Conservation (phyloP, 2,113 vertebrate genomes). For the Pelodiscus sinensis region DNA sequence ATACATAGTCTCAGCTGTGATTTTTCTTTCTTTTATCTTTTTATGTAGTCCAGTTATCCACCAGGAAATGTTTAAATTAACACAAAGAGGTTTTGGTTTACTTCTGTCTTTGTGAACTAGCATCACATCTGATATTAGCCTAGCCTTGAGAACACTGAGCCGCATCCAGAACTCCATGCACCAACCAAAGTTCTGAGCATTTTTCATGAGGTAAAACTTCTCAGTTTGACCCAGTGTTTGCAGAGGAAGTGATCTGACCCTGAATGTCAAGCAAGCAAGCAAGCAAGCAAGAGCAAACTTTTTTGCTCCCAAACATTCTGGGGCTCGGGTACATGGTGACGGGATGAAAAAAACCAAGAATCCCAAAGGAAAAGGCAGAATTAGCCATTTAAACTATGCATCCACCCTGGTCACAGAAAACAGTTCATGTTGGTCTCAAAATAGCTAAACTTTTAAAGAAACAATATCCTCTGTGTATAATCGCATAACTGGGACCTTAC, state of each 20-base stretch:
- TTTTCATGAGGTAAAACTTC: neutral
- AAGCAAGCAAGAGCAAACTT: no score
- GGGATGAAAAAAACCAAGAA: neutral
- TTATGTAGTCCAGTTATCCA: no score
- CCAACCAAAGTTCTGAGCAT: neutral
- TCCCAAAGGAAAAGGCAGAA: neutral
- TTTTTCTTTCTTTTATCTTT: accelerated
- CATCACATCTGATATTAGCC: neutral
- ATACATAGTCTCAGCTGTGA: neutral
- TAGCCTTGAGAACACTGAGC: neutral
- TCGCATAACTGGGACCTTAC: no score
- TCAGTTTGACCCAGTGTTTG: neutral
- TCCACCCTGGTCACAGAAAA: accelerated
- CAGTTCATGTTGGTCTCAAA: neutral
- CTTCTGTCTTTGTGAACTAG: neutral
- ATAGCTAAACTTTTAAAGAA: neutral
- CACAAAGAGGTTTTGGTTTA: neutral
- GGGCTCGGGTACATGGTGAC: neutral
- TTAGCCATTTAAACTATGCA: neutral
- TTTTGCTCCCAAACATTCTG: neutral
- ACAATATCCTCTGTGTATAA: neutral
- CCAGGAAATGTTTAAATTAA: neutral
- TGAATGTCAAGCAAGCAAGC: no score
- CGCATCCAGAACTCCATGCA: neutral
- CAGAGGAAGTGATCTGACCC: neutral